A percentile compares a stretch with the other conserved stretches of the same genome.
These are phyloP conservation scores for Cyclina sinensis DNA, from an alignment of 1,140 invertebrate species.

Conservation along the genomic window DNA sequence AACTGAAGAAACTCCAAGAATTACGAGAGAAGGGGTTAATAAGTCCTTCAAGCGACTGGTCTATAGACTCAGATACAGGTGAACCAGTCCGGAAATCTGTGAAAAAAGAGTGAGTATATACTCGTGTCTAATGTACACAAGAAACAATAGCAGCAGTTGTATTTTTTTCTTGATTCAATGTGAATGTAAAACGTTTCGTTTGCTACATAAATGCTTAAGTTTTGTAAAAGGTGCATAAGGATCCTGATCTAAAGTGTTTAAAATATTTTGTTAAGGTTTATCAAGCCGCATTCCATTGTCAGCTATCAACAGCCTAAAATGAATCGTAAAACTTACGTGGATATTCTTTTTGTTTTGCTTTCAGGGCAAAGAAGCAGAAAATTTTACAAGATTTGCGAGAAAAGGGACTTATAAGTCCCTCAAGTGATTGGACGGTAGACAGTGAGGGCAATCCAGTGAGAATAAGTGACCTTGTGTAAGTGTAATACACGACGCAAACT, in stretches of 20 bases:
- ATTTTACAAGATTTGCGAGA: slow-evolving; percentile 73
- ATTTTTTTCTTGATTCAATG: no score
- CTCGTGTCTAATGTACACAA: no score
- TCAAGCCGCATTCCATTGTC: no score
- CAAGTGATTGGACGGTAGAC: slow-evolving; percentile 75
- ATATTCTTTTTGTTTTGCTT: slow-evolving; percentile 22
- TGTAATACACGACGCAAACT: no score
- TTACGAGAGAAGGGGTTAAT: slow-evolving; percentile 59
- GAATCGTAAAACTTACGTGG: no score
- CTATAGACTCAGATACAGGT: slow-evolving; percentile 62
- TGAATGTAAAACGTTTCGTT: no score
- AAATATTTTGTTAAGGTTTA: no score
- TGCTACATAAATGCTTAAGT: no score
- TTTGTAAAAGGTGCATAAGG: no score
- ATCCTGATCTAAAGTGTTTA: no score
- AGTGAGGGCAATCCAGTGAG: slow-evolving; percentile 74
- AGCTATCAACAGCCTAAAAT: no score
- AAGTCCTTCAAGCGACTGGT: slow-evolving; percentile 64
- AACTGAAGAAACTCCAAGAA: slow-evolving; percentile 70
- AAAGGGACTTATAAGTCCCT: slow-evolving; percentile 74
- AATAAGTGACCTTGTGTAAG: slow-evolving; percentile 68
- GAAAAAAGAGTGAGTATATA: slow-evolving; percentile 68
- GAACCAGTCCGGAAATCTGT: slow-evolving; percentile 63
- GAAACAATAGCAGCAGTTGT: no score
- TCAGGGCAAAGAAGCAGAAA: slow-evolving; percentile 73